These are phyloP conservation scores for Lucifuga dentata DNA, from an alignment of 2,113 vertebrate genomes.

Conservation along the genomic window DNA sequence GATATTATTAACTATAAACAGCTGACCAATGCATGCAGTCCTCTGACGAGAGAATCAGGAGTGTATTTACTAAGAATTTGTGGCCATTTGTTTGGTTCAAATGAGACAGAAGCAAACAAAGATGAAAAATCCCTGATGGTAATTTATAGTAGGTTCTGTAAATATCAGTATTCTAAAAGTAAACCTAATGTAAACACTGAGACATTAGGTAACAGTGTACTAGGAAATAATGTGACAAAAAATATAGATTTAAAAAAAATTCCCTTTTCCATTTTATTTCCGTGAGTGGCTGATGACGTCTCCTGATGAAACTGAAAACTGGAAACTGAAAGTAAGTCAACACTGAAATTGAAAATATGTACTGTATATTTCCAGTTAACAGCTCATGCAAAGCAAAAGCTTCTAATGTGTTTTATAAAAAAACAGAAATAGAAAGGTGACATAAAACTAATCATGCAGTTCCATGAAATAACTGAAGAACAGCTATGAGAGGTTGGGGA, in stretches of 20 bases:
- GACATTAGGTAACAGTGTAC: too few relatives aligned
- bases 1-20: slow-evolving; percentile 28
- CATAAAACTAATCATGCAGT: slow-evolving; percentile 28
- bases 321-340: background rate
- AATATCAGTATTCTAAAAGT: background rate
- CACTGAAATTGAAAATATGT: background rate
- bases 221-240: background rate
- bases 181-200: background rate
- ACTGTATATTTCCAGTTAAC: slow-evolving; percentile 1
- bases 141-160: too few relatives aligned
- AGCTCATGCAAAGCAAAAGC: slow-evolving; percentile 64
- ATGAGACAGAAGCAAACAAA: too few relatives aligned
- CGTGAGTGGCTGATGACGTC: background rate
- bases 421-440: slow-evolving; percentile 7
- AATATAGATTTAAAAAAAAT: background rate
- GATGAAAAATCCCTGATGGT: too few relatives aligned
- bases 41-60: background rate
- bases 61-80: too few relatives aligned
- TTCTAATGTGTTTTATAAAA: slow-evolving; percentile 12
- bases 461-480: slow-evolving; percentile 44
- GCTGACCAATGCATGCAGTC: slow-evolving; percentile 23
- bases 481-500: background rate
- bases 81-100: too few relatives aligned
- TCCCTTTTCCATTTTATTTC: background rate
- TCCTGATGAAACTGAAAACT: slow-evolving; percentile 10